phyloP scores from a whole-genome alignment of 2,113 vertebrate genomes.

The Phrynosoma platyrhinos region DNA sequence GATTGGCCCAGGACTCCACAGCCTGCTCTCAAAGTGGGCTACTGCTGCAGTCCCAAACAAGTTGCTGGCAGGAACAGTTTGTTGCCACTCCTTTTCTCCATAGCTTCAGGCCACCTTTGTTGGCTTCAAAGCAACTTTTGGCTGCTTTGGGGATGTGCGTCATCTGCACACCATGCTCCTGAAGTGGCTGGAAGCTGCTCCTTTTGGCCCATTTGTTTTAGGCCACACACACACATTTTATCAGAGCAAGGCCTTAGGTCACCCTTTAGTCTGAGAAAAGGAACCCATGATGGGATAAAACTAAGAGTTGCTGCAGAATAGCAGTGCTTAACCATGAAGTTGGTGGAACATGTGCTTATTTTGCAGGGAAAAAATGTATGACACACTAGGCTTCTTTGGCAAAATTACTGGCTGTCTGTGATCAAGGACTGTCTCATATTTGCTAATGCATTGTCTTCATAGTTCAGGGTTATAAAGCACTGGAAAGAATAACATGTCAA shows the following conservation, averaged over 20 bases:
- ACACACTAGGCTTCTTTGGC: background rate
- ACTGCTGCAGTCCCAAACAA: too few relatives aligned
- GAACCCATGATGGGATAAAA: background rate
- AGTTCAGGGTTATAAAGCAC: background rate
- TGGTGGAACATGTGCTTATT: conserved; percentile 17
- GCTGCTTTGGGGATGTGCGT: too few relatives aligned
- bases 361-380: conserved; percentile 12
- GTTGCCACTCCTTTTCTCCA: too few relatives aligned
- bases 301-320: background rate
- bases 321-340: background rate
- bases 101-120: too few relatives aligned
- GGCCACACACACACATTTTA: too few relatives aligned
- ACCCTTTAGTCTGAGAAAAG: background rate
- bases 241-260: background rate
- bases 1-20: too few relatives aligned
- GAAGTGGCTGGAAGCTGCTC: background rate
- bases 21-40: background rate
- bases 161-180: too few relatives aligned
- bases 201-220: background rate
- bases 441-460: background rate
- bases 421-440: background rate
- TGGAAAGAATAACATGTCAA: background rate
- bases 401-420: background rate
- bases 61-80: too few relatives aligned
- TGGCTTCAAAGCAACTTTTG: too few relatives aligned